Evolutionary conservation across 2,797 vertebrate genomes (phyloP).

Genomic region (Tachyglossus aculeatus): DNA sequence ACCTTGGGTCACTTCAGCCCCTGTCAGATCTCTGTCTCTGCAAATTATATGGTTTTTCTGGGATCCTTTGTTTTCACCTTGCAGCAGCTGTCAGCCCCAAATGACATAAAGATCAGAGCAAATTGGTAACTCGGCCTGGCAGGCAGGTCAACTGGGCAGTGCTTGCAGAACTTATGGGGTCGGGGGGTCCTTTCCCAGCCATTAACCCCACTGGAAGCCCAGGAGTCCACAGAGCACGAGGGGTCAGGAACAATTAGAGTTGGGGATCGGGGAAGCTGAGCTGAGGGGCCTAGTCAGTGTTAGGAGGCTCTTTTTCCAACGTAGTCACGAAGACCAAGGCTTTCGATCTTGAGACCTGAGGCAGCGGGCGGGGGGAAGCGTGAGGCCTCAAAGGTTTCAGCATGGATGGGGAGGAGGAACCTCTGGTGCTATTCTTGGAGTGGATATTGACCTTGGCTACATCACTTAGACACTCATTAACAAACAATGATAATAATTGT

Average conservation of each 20-base stretch:
- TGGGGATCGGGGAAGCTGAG: not conserved
- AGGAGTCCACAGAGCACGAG: not conserved
- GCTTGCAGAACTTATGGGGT: not conserved
- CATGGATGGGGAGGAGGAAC: no score
- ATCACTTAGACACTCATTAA: no score
- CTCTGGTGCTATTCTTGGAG: no score
- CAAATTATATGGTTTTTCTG: not conserved
- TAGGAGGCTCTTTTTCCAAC: no score
- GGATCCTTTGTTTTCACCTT: not conserved
- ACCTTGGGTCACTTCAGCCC: no score
- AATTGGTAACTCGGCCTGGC: not conserved
- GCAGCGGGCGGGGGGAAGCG: no score
- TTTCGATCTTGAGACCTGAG: no score
- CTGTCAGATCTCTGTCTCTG: not conserved
- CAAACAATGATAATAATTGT: no score
- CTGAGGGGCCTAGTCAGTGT: not conserved
- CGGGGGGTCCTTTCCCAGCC: not conserved
- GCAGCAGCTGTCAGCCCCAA: constrained; percentile 1
- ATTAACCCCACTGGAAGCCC: not conserved
- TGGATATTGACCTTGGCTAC: no score
- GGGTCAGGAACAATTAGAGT: not conserved
- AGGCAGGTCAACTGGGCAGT: not conserved
- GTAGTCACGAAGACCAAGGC: no score
- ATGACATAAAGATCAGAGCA: not conserved
- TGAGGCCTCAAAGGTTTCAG: no score